Evolutionary conservation across 2,797 vertebrate species (phyloP), one percentile per base, ranked within the genome.

Genomic region (Rhyacichthys aspro): DNA sequence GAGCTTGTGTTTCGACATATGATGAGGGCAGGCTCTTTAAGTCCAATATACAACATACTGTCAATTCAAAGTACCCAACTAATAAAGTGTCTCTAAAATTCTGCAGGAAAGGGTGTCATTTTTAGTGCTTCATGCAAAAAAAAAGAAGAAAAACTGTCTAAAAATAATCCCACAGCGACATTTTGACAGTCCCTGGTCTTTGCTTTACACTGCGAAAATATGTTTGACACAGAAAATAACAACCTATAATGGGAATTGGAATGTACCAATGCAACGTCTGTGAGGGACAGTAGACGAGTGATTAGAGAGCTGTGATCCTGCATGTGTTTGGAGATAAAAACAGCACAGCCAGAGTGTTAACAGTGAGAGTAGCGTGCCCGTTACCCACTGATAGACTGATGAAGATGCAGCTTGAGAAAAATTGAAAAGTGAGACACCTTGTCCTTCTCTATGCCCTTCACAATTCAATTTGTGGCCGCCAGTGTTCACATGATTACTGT

Each of bases 21-120:
- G 86, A 83, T 82, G 69, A 74, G 45, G 4, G 23, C 74, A 83
- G 73, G 44, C 72, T 85, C n/a, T 36, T 71, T 67, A 11, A 65
- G 28, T 45, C 17, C 41, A 55, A 45, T 19, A 43, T 50, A 12
- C 46, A 56, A 45, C 44, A 45, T 9, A n/a, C 11, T 23, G 18
- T 19, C 12, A 47, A 19, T 18, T 12, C 11, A 47, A 19, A 47
- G 44, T 28, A 28, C 18, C 17, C 23, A 8, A 5, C 19, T 32
- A 3, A 19, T n/a, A 47, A 18, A 39, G 5, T 28, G 23, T 28
- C 38, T 39, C 11, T 11, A 39, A 43, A 8, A 14, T 45, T 47
- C 7, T 47, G 11, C 44, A 14, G 11, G 44, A 23, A 18, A 32
- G 23, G 23, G 23, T 28, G 23, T 17, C 7, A 36, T 19, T 52